Evolutionary conservation across 2,797 vertebrate genomes (phyloP).

Genomic region (Ctenosaura bakeri): DNA sequence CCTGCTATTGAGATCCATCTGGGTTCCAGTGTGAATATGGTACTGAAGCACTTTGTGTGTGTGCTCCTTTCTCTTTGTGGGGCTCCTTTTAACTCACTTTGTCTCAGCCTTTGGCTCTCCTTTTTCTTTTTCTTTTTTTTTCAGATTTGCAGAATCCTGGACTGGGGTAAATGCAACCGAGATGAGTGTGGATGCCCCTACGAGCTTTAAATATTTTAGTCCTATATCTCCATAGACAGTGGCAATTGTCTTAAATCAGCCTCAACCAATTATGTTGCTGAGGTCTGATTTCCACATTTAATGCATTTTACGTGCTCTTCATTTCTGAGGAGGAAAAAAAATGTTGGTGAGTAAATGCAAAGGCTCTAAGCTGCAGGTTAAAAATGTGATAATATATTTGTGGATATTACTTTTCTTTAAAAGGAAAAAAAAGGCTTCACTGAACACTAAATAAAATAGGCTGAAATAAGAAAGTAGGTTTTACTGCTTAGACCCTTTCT

Average conservation of each 20-base stretch:
- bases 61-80: no score
- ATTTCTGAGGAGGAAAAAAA: constrained; percentile 36
- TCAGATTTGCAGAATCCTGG: neutral
- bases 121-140: no score
- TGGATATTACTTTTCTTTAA: neutral
- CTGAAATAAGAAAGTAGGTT: constrained; percentile 4
- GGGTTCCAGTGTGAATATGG: neutral
- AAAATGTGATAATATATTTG: constrained; percentile 30
- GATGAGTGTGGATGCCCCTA: neutral
- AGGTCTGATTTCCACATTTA: neutral
- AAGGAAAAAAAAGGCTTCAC: constrained; percentile 32
- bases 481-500: constrained; percentile 27
- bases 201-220: neutral
- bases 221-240: no score
- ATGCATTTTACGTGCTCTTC: neutral
- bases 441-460: constrained; percentile 22
- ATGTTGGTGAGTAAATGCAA: constrained; percentile 9
- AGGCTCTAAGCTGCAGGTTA: constrained; percentile 28
- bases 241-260: no score
- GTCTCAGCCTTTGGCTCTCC: neutral
- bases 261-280: neutral
- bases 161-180: neutral
- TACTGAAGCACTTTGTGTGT: neutral
- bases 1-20: neutral
- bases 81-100: no score